Percentiles rank a stretch among this genome's conserved stretches.
These are phyloP conservation scores for Holothuria scabra DNA, from an alignment of 53 echinoderm and acorn worm genomes.

Conservation along the genomic window DNA sequence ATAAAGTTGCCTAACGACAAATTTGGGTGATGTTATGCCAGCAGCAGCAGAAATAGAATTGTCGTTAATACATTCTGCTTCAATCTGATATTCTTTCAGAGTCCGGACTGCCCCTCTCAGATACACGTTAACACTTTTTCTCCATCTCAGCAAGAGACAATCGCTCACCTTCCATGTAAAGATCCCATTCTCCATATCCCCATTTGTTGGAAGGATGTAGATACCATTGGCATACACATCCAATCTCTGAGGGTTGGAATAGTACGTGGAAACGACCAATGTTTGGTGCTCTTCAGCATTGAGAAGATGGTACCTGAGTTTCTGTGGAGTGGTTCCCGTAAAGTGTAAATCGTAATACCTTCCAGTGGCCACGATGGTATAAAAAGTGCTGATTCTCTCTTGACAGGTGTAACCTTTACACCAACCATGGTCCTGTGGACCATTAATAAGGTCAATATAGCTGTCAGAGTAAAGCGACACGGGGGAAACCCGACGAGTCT, in stretches of 20 bases:
- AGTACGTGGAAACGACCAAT: conserved; percentile 81
- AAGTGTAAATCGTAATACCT: conserved; percentile 79
- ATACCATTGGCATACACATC: conserved; percentile 82
- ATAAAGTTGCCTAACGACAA: no score
- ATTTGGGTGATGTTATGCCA: no score
- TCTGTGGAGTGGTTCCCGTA: conserved; percentile 91
- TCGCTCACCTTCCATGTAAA: conserved; percentile 52
- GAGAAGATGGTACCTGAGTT: conserved; percentile 74
- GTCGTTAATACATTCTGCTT: no score
- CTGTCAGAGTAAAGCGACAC: conserved; percentile 68
- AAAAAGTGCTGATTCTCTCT: conserved; percentile 84
- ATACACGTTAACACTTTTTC: no score
- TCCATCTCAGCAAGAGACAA: no score
- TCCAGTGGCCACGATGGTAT: conserved; percentile 73
- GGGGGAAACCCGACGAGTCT: conserved; percentile 82
- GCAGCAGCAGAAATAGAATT: no score
- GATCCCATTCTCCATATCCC: conserved; percentile 45
- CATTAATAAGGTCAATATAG: conserved; percentile 91
- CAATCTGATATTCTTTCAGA: no score
- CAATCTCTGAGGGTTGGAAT: conserved; percentile 88
- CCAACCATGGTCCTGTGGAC: conserved; percentile 94
- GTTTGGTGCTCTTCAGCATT: conserved; percentile 61
- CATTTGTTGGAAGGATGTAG: conserved; percentile 76
- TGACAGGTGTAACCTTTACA: conserved; percentile 90
- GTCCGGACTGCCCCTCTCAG: no score